Evolutionary conservation across 1,140 invertebrate genomes (phyloP).

Genomic region (Cydia splendana): DNA sequence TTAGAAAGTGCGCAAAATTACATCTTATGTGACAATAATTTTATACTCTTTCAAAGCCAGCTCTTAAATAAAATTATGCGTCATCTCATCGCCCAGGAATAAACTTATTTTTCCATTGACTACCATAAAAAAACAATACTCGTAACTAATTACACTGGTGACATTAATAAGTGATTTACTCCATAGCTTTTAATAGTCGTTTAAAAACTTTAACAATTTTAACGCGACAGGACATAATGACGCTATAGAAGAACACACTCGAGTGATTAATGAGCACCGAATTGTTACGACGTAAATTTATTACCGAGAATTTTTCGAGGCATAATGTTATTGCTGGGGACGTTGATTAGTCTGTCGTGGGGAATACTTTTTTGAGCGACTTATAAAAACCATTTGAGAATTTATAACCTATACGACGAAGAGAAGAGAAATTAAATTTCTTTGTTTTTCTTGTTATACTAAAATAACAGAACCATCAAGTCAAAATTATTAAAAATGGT

Average conservation of each 20-base stretch:
- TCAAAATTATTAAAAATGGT: too few species aligned
- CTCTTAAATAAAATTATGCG: too few species aligned
- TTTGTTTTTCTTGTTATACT: not conserved
- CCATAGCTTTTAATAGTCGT: not conserved
- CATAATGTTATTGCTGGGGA: slow-evolving; percentile 15
- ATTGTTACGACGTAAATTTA: slow-evolving; percentile 30
- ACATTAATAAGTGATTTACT: not conserved
- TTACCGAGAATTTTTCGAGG: slow-evolving; percentile 5
- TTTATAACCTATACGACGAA: not conserved
- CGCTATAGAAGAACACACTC: slow-evolving; percentile 14
- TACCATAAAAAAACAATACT: too few species aligned
- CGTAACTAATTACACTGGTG: not conserved
- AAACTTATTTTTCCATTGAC: too few species aligned
- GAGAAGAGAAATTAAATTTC: not conserved
- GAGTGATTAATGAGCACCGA: slow-evolving; percentile 14
- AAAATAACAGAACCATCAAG: not conserved
- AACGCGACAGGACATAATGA: slow-evolving; percentile 9
- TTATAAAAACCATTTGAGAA: not conserved
- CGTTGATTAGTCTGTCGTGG: slow-evolving; percentile 10
- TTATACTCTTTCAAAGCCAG: too few species aligned
- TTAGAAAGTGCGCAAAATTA: too few species aligned
- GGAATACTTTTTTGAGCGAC: not conserved
- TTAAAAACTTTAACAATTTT: not conserved
- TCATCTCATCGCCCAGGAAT: too few species aligned
- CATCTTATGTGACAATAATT: too few species aligned